Evolutionary conservation across 2,888 invertebrate genomes (phyloP), one percentile per base, ranked within the genome.

Genomic region (Drosophila mercatorum): DNA sequence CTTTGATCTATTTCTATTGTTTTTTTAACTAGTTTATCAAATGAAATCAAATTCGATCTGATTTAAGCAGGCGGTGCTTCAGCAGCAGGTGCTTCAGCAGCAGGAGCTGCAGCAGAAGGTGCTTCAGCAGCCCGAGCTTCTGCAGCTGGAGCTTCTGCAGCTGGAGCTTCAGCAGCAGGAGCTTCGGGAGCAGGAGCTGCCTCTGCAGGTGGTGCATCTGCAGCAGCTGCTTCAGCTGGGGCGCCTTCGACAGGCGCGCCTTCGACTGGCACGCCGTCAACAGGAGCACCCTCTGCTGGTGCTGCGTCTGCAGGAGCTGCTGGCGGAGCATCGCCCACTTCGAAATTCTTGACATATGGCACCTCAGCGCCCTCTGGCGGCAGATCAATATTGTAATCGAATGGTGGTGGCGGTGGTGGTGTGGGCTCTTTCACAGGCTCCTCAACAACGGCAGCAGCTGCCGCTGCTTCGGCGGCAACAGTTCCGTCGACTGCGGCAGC

Each of bases 361-460:
- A 93, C 93, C 77, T 93, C 93, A 75, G 93, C 93, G 73, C 93
- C 93, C 75, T 93, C 93, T 84, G 93, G 93, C 65, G 93, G 93
- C 83, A 93, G 89, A 79, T 93, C 93, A 70, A 91, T 91, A 14
- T 90, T 80, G 80, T 93, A 93, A 68, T 93, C 93, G 58, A 93
- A 93, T 91, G 93, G 93, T 86, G 92, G 92, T 67, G 93, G 93
- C 63, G 92, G 92, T 73, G 92, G 92, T 72, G 92, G 92, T 47
- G 92, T 92, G 22, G 91, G 90, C 72, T 89, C 91, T 70, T 89
- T 92, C 8, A 88, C 80, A 52, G 88, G 88, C 22, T 83, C 84
- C 26, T 68, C 71, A 4, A 65, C 63, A n/a, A 52, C 61, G 4
- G 61, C 75, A 3, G 62, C 85, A 34, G 61, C 83, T 12, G 66